A percentile compares a stretch with the other conserved stretches of the same genome.
Evolutionary conservation across 2,888 invertebrate genomes (phyloP).

Genomic region (Diadegma fenestrale): DNA sequence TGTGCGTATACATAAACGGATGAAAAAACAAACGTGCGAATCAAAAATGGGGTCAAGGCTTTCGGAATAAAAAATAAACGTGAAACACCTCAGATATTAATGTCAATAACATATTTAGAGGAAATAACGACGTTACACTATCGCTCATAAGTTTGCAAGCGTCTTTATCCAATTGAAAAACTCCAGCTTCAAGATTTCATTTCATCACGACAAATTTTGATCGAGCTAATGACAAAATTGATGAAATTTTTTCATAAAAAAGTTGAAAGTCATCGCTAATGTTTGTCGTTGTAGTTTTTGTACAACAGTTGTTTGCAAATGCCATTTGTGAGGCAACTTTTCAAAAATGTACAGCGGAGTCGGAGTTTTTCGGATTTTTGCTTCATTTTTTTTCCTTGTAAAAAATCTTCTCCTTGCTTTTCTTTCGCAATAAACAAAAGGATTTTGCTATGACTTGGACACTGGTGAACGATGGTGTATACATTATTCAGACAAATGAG

Average conservation of each 20-base stretch:
- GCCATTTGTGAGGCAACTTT: too few relatives aligned
- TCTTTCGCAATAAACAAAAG: not conserved
- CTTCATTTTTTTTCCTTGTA: too few relatives aligned
- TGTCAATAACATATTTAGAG: slow-evolving; percentile 34
- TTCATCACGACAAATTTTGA: too few relatives aligned
- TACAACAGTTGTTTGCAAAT: too few relatives aligned
- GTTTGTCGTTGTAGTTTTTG: too few relatives aligned
- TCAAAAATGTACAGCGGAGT: too few relatives aligned
- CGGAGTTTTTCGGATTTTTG: too few relatives aligned
- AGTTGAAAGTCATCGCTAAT: too few relatives aligned
- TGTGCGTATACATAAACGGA: slow-evolving; percentile 4
- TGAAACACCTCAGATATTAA: not conserved
- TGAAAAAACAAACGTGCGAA: not conserved
- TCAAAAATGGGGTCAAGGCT: slow-evolving; percentile 10
- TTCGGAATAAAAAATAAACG: not conserved
- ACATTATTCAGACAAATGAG: slow-evolving; percentile 72
- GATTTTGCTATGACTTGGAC: not conserved
- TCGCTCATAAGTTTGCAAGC: slow-evolving; percentile 4
- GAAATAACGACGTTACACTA: slow-evolving; percentile 60
- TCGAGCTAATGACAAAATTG: not conserved
- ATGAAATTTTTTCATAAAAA: too few relatives aligned
- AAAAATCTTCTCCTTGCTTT: too few relatives aligned
- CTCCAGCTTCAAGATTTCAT: not conserved
- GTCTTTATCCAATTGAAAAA: not conserved
- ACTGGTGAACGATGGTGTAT: slow-evolving; percentile 19